Evolutionary conservation across 2,888 invertebrate species (phyloP).

Genomic region (Leucoma salicis): DNA sequence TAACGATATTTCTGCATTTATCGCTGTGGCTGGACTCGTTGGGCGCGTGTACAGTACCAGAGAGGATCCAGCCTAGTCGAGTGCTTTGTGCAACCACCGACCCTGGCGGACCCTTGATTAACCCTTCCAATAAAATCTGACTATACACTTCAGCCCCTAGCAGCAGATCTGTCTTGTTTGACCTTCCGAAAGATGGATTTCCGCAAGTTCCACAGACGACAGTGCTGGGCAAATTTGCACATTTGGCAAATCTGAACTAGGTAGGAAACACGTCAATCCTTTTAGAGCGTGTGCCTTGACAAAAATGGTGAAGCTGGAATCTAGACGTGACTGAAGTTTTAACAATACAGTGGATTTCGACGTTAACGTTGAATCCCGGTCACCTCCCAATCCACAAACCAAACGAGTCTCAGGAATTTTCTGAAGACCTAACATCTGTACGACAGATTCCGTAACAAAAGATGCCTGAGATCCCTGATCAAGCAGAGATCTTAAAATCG

Average conservation of each 20-base stretch:
- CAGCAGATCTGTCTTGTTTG: conserved; percentile 3
- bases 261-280: neutral
- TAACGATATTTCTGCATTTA: neutral
- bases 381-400: neutral
- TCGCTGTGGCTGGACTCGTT: neutral
- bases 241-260: neutral
- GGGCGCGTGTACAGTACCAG: conserved; percentile 9
- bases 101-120: conserved; percentile 25
- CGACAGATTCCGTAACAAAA: conserved; percentile 1
- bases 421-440: neutral
- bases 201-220: neutral
- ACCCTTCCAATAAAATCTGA: neutral
- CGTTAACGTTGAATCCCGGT: neutral
- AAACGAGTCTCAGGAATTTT: neutral
- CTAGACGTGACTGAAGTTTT: neutral
- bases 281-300: conserved; percentile 1
- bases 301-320: neutral
- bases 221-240: neutral
- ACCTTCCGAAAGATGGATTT: neutral
- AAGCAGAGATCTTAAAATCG: neutral
- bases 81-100: conserved; percentile 27
- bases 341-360: neutral
- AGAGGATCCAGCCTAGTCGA: conserved; percentile 30
- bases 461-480: conserved; percentile 4
- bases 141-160: conserved; percentile 2